phyloP scores from a whole-genome alignment of 2,888 invertebrate species.

The Chrysina gloriosa region DNA sequence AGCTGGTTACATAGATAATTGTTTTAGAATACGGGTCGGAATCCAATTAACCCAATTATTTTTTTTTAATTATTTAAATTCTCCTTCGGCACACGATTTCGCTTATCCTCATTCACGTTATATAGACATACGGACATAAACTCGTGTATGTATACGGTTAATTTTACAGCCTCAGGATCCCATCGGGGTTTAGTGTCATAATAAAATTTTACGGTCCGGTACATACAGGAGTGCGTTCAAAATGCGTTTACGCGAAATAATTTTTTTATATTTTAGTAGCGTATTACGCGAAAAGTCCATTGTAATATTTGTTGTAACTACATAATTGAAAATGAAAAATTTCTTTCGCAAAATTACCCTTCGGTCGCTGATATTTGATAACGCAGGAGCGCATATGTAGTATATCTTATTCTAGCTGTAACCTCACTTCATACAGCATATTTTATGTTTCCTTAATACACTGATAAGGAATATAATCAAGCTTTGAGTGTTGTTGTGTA shows the following conservation, averaged over 20 bases:
- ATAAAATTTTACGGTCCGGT: constrained; percentile 21
- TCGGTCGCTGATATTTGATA: background rate
- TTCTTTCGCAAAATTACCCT: background rate
- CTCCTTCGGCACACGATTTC: background rate
- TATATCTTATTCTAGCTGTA: too few species aligned
- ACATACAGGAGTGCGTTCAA: background rate
- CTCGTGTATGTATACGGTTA: background rate
- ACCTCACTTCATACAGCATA: too few species aligned
- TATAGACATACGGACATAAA: background rate
- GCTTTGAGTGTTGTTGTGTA: too few species aligned
- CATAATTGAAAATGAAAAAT: background rate
- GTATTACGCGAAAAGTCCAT: background rate
- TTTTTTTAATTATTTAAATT: constrained; percentile 30
- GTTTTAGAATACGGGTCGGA: background rate
- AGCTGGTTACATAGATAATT: background rate
- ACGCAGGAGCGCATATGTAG: too few species aligned
- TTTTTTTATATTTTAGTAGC: constrained; percentile 12
- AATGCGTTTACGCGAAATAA: background rate
- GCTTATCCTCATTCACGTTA: background rate
- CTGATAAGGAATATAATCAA: too few species aligned
- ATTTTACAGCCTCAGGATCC: constrained; percentile 19
- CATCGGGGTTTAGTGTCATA: constrained; percentile 10
- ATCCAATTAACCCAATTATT: constrained; percentile 30
- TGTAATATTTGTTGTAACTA: background rate
- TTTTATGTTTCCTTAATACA: too few species aligned